Conservation (phyloP, 2,888 invertebrate species). For the Pollenia angustigena region DNA sequence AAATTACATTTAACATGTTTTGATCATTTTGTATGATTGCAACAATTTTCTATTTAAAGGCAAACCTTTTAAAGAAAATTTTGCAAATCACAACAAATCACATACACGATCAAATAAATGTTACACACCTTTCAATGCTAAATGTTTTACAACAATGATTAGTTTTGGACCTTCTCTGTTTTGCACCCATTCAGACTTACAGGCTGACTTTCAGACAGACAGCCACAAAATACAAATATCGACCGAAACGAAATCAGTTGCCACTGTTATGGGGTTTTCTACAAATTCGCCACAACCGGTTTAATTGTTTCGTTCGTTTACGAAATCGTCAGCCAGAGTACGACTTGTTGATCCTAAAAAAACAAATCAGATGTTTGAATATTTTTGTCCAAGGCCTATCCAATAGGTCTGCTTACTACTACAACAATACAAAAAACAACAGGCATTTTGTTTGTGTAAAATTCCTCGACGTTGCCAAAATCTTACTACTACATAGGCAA, state of each 20-base stretch:
- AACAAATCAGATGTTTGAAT: slow-evolving; percentile 59
- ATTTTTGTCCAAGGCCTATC: no score
- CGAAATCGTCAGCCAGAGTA: slow-evolving; percentile 33
- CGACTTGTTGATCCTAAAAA: slow-evolving; percentile 65
- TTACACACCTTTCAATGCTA: slow-evolving; percentile 67
- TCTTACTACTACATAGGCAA: no score
- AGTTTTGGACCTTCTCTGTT: slow-evolving; percentile 44
- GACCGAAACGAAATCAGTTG: slow-evolving; percentile 58
- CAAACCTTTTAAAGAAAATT: slow-evolving; percentile 62
- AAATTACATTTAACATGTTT: slow-evolving; percentile 69
- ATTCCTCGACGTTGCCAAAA: no score
- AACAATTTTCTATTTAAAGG: slow-evolving; percentile 52
- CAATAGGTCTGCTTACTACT: no score
- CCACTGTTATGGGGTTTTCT: slow-evolving; percentile 50
- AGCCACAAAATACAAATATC: slow-evolving; percentile 26
- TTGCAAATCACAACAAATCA: slow-evolving; percentile 67
- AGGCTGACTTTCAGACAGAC: background rate
- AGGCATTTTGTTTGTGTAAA: no score
- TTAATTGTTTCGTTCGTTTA: slow-evolving; percentile 16
- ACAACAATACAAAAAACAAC: no score
- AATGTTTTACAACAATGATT: slow-evolving; percentile 68
- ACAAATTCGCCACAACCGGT: background rate
- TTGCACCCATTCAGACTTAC: background rate
- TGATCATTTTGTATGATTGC: slow-evolving; percentile 62
- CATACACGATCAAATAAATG: slow-evolving; percentile 69